A percentile compares a stretch with the other conserved stretches of the same genome.
These are phyloP conservation scores for Hydriomena furcata DNA, from an alignment of 2,888 invertebrate species.

Conservation along the genomic window DNA sequence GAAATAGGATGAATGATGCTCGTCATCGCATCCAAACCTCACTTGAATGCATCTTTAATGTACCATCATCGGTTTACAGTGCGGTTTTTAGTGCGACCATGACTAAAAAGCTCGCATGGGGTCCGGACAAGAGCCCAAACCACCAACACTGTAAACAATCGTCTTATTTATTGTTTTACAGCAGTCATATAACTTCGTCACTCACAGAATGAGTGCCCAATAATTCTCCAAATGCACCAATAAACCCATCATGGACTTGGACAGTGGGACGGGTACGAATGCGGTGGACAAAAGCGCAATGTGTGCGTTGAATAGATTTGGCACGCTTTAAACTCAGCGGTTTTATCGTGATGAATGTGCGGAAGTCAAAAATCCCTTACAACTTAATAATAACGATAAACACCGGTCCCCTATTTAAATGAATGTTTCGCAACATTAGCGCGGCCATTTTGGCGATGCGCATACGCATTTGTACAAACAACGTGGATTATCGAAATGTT, in stretches of 20 bases:
- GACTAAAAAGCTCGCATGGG: conserved; percentile 66
- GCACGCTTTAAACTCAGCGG: conserved; percentile 60
- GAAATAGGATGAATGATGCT: conserved; percentile 43
- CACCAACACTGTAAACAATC: conserved; percentile 73
- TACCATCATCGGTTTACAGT: conserved; percentile 64
- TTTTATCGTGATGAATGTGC: conserved; percentile 71
- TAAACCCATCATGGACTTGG: conserved; percentile 74
- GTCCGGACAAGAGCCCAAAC: conserved; percentile 56
- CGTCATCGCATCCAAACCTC: conserved; percentile 57
- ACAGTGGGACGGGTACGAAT: conserved; percentile 45
- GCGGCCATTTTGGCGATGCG: conserved; percentile 69
- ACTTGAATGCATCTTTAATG: conserved; percentile 55
- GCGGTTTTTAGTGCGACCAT: conserved; percentile 39
- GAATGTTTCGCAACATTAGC: conserved; percentile 75
- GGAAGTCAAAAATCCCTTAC: conserved; percentile 75
- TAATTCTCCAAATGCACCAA: conserved; percentile 71
- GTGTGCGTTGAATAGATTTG: conserved; percentile 59
- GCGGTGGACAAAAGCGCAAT: conserved; percentile 48
- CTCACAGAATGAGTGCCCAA: conserved; percentile 61
- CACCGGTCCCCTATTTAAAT: conserved; percentile 73
- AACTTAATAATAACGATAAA: conserved; percentile 78
- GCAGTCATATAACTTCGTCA: conserved; percentile 72
- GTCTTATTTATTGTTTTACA: conserved; percentile 79
- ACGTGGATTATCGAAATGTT: conserved; percentile 63
- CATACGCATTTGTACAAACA: conserved; percentile 59